These are phyloP conservation scores for Petrolisthes cinctipes DNA, from an alignment of 2,888 invertebrate species.

Conservation along the genomic window DNA sequence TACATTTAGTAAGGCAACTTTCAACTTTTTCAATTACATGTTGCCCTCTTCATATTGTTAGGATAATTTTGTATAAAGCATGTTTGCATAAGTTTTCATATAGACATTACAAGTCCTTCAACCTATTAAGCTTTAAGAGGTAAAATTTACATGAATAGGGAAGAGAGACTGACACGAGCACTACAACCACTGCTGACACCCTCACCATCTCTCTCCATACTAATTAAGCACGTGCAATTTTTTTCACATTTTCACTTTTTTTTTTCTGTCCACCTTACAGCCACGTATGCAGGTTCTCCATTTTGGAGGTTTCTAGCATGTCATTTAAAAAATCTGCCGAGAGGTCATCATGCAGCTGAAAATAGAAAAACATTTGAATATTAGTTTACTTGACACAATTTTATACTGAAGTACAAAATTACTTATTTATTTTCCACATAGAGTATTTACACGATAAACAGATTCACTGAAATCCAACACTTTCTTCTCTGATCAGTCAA, in stretches of 20 bases:
- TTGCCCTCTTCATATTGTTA: slow-evolving; percentile 34
- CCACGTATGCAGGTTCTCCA: slow-evolving; percentile 62
- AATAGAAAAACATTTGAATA: slow-evolving; percentile 11
- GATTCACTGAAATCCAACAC: no score
- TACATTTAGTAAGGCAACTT: slow-evolving; percentile 34
- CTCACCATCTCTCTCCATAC: slow-evolving; percentile 44
- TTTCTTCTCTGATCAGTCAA: no score
- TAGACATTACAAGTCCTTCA: slow-evolving; percentile 29
- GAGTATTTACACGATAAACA: no score
- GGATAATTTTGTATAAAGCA: slow-evolving; percentile 30
- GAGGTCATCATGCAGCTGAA: slow-evolving; percentile 59
- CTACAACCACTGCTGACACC: slow-evolving; percentile 31
- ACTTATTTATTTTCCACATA: no score
- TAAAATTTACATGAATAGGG: slow-evolving; percentile 38
- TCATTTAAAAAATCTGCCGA: slow-evolving; percentile 61
- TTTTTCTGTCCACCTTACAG: slow-evolving; percentile 39
- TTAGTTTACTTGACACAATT: no score
- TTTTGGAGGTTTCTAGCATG: slow-evolving; percentile 58
- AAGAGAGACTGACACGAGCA: slow-evolving; percentile 28
- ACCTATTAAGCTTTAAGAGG: slow-evolving; percentile 42
- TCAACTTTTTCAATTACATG: slow-evolving; percentile 29
- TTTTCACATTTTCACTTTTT: slow-evolving; percentile 40
- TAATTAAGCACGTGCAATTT: slow-evolving; percentile 47
- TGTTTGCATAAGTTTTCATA: slow-evolving; percentile 27
- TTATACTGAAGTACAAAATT: no score